Evolutionary conservation across 2,888 invertebrate species (phyloP).

Genomic region (Brachyptera putata): DNA sequence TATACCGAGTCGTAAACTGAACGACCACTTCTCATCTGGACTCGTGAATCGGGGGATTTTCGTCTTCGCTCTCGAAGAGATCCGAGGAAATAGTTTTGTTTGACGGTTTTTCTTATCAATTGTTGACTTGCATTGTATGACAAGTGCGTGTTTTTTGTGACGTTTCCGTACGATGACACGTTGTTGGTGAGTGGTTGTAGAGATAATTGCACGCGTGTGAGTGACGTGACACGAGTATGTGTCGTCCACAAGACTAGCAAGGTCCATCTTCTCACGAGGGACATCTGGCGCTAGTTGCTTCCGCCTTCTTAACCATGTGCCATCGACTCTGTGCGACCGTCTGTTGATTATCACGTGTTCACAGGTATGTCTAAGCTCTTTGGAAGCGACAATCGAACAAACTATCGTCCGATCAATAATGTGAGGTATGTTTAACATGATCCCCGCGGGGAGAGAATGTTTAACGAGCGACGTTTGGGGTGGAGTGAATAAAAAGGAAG

Average conservation of each 20-base stretch:
- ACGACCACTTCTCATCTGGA: conserved; percentile 10
- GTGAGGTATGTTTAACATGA: too few species aligned
- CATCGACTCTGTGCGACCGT: not conserved
- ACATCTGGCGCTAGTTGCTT: conserved; percentile 3
- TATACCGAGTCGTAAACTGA: conserved; percentile 15
- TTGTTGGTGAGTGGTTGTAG: not conserved
- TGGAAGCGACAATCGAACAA: too few species aligned
- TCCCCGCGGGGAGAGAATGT: too few species aligned
- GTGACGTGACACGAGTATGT: conserved; percentile 26
- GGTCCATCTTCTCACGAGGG: not conserved
- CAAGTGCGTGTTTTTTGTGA: not conserved
- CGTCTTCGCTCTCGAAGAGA: conserved; percentile 5
- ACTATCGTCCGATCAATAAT: too few species aligned
- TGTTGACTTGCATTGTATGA: not conserved
- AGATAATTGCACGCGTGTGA: too few species aligned
- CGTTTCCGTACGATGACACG: conserved; percentile 6
- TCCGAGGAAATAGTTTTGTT: not conserved
- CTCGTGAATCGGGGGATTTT: conserved; percentile 22
- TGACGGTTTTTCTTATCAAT: not conserved
- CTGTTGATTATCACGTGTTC: conserved; percentile 5
- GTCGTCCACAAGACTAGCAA: conserved; percentile 14
- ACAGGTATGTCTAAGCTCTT: conserved; percentile 6
- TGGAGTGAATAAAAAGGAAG: too few species aligned
- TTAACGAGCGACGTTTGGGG: too few species aligned
- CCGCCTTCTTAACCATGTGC: conserved; percentile 16